Conservation (phyloP, 2,113 vertebrate genomes). For the Apus apus region DNA sequence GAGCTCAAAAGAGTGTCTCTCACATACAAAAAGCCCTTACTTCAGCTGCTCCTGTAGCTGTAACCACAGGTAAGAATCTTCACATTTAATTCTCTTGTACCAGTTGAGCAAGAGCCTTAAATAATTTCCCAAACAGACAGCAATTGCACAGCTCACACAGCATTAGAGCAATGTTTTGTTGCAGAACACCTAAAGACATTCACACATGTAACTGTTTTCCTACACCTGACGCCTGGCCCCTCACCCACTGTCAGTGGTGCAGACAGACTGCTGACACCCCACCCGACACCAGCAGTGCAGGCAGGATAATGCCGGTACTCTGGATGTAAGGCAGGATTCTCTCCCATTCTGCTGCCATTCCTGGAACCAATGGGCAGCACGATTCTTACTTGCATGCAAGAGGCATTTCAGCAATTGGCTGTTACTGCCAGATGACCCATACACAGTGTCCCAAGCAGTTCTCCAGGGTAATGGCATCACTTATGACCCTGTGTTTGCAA, state of each 20-base stretch:
- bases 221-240: not conserved
- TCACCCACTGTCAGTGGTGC: not conserved
- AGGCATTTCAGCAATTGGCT: not conserved
- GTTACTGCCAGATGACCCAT: not conserved
- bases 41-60: not conserved
- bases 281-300: fast-evolving
- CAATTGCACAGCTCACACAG: not conserved
- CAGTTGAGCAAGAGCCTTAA: not conserved
- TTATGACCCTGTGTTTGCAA: not conserved
- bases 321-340: fast-evolving
- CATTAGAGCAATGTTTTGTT: not conserved
- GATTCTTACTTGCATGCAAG: fast-evolving
- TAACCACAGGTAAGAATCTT: not conserved
- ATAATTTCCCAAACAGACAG: not conserved
- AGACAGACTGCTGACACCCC: not conserved
- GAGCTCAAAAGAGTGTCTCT: not conserved
- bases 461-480: fast-evolving
- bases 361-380: fast-evolving
- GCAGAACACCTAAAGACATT: not conserved
- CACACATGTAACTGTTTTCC: not conserved
- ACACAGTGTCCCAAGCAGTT: not conserved
- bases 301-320: not conserved
- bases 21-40: not conserved
- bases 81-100: not conserved
- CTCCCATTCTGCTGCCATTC: fast-evolving